Evolutionary conservation across 2,113 vertebrate genomes (phyloP), one percentile per base, ranked within the genome.

Genomic region (Phaethon lepturus): DNA sequence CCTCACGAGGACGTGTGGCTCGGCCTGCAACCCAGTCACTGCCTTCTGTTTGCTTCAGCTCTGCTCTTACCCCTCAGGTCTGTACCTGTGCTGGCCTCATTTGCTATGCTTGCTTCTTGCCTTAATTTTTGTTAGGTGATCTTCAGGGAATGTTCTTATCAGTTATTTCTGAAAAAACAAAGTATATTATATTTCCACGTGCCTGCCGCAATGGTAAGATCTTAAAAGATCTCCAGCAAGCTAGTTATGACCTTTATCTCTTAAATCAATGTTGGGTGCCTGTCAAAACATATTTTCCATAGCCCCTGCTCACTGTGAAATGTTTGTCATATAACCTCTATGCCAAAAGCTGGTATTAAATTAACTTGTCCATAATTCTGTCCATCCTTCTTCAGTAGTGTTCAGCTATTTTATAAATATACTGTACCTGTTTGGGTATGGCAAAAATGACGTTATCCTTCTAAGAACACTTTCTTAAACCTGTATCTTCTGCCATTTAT

Each of bases 1-100:
- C 22, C 10, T 38, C 44, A 14, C 0, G 2, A 56, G 50, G 28
- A 31, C 0, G 0, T 17, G 11, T 17, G 35, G 13, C 42, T 42
- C 6, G 3, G 15, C 31, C 49, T 68, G 50, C 28, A 58, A 12
- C 15, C 6, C 42, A 22, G 17, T 50, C 66, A 38, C 18, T 25
- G 74, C 10, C n/a, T 82, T 90, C 74, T 78, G 25, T 75, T 75
- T 74, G 24, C 66, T 83, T 67, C 40, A 76, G n/a, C 31, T 64
- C 69, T 78, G 31, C 77, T 78, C 25, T 67, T 67, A 25, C 7
- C 19, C 6, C 9, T 20, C 42, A 47, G 25, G 3, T n/a, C 3
- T 73, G n/a, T 47, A 12, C 23, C 81, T 77, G 25, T 40, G 25
- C 13, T 75, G 45, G 33, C 17, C 25, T 78, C 35, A 20, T 42